Evolutionary conservation across 2,113 vertebrate species (phyloP), one percentile per base, ranked within the genome.

Genomic region (Cisticola juncidis): DNA sequence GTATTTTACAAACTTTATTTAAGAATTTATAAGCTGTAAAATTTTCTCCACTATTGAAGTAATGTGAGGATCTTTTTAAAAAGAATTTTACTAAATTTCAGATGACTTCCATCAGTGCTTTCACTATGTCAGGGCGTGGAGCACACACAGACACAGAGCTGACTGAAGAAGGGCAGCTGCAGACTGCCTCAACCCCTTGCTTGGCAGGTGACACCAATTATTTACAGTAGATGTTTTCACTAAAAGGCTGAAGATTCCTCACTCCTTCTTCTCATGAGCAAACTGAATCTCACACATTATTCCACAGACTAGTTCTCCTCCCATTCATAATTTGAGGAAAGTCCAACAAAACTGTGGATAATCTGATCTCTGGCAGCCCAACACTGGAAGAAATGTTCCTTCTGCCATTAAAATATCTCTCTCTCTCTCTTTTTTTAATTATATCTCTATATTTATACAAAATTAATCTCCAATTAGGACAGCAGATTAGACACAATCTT

Each of bases 1-100:
- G 60, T 61, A 80, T 77, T 95, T 85, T 69, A 77, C 33, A 60
- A 85, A 82, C 28, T 71, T 64, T 40, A 65, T 54, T 62, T 62
- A 73, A 92, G 60, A 80, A 94, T 81, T 81, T 81, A 64, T 81
- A 82, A 31, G 26, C 29, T 76, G 94, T 77, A 57, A 93, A 57
- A 68, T 74, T 62, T 71, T 94, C 33, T 65, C 29, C 15, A 20
- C 14, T 50, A 15, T 6, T 79, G 50, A 92, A 90, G 73, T 19
- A 70, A 60, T 17, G 17, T 66, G 79, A 91, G 29, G 28, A 50
- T 61, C 15, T 85, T 74, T 83, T 7, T 20, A 17, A 60, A 94
- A 71, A 54, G 0, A 54, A 40, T 54, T 71, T 72, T 23, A 29
- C 40, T 68, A 42, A 9, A 60, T 60, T 72, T 79, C 48, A 51